These are phyloP conservation scores for Apaloderma vittatum DNA, from an alignment of 2,113 vertebrate species.

Conservation along the genomic window DNA sequence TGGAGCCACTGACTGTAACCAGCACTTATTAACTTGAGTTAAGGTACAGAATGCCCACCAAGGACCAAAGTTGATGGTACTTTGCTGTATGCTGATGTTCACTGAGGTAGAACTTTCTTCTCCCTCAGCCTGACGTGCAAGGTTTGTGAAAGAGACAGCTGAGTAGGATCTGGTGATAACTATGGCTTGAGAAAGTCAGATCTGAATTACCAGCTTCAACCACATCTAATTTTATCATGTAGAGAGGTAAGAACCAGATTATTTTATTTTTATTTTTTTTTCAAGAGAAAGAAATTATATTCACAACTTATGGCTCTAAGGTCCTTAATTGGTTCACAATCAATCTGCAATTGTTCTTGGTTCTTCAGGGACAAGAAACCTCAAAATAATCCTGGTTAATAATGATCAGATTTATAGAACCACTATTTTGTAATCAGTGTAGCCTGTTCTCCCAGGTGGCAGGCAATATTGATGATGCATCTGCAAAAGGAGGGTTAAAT, in stretches of 20 bases:
- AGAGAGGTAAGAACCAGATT: not conserved
- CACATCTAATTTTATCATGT: not conserved
- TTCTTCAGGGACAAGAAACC: conserved; percentile 26
- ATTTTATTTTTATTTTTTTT: not conserved
- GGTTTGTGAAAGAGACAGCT: not conserved
- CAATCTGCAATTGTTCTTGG: conserved; percentile 35
- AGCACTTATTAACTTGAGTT: not conserved
- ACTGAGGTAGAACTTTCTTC: not conserved
- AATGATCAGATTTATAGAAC: conserved; percentile 44
- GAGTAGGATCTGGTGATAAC: not conserved
- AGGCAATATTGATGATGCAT: conserved; percentile 1
- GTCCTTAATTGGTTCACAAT: conserved; percentile 45
- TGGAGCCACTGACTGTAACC: not conserved
- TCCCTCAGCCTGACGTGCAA: not conserved
- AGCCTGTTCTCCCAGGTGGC: not conserved
- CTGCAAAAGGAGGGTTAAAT: not conserved
- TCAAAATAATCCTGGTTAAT: conserved; percentile 39
- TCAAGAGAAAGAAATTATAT: not conserved
- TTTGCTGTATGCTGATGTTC: not conserved
- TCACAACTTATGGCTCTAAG: not conserved
- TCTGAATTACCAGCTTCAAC: not conserved
- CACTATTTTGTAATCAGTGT: conserved; percentile 7
- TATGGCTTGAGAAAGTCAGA: not conserved
- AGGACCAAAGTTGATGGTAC: not conserved
- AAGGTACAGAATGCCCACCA: not conserved